Evolutionary conservation across 2,888 invertebrate species (phyloP), one percentile per base, ranked within the genome.

Genomic region (Noctua comes): DNA sequence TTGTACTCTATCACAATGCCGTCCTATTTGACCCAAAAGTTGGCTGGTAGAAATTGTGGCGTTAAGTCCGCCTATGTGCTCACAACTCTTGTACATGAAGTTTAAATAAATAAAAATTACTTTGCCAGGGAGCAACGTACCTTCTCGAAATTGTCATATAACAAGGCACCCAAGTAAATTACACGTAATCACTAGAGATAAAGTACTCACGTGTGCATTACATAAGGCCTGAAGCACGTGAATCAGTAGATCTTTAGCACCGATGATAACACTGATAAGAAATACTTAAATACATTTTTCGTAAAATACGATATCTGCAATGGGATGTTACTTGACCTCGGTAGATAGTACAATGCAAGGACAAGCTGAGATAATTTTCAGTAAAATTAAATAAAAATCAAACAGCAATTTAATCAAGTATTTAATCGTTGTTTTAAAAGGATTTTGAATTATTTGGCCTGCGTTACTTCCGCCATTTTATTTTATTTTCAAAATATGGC

Each of bases 221-320:
- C 66, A 46, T 82, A 79, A 85, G 66, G 36, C 31, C 31, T 64
- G 21, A 16, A 76, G 51, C 85, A 85, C 76, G 79, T 75, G 79
- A 54, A 51, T 70, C 21, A 6, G 27, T n/a, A 76, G 51, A 76
- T 74, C 40, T 76, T 62, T 24, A 57, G 31, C 65, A 65, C 2
- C 46, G 69, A 69, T 74, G 71, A 85, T 85, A 85, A 79, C 13
- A 46, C 4, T 72, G 82, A 85, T 82, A 79, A 79, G 18, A 10
- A 21, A 46, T 36, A 77, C 51, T 59, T 51, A 40, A 66, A 66
- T 40, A 16, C 0, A 4, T 57, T 68, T 80, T 65, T 76, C 51
- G 36, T 73, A 46, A 40, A 78, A 69, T 73, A 82, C 31, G 51
- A 76, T 76, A 85, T 84, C 77, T 74, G 76, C 74, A 79, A 21